Conservation (phyloP, 2,888 invertebrate genomes). For the Eulithis prunata region DNA sequence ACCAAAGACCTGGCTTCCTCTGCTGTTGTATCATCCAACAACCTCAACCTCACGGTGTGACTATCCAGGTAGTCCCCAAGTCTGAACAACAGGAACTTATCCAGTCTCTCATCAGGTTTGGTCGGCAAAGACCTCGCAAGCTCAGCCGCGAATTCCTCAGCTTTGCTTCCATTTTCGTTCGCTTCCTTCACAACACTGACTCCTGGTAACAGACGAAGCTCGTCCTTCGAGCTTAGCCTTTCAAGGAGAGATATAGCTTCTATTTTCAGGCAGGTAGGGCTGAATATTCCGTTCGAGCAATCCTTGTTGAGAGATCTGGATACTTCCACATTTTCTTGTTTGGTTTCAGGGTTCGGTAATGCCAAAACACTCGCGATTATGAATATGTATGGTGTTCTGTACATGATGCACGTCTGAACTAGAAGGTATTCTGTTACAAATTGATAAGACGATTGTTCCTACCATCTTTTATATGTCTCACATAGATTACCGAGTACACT, state of each 20-base stretch:
- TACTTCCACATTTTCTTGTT: conserved; percentile 50
- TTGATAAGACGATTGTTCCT: conserved; percentile 74
- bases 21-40: conserved; percentile 86
- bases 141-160: conserved; percentile 89
- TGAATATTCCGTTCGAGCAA: conserved; percentile 60
- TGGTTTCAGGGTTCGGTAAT: conserved; percentile 69
- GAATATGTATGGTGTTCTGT: conserved; percentile 54
- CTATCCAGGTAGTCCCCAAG: conserved; percentile 89
- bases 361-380: conserved; percentile 55
- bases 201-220: conserved; percentile 57
- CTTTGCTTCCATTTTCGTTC: conserved; percentile 80
- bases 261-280: conserved; percentile 60
- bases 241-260: conserved; percentile 61
- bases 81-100: conserved; percentile 89
- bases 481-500: conserved; percentile 68
- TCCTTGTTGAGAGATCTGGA: conserved; percentile 47
- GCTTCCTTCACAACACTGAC: conserved; percentile 87
- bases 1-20: conserved; percentile 84
- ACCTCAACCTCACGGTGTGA: conserved; percentile 88
- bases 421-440: conserved; percentile 63
- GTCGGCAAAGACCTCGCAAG: conserved; percentile 90
- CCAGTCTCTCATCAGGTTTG: conserved; percentile 90
- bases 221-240: conserved; percentile 60
- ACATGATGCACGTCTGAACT: conserved; percentile 71
- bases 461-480: conserved; percentile 79